Base-by-base conservation (phyloP, 2,888 invertebrate genomes). In the Trachelus stipa region DNA sequence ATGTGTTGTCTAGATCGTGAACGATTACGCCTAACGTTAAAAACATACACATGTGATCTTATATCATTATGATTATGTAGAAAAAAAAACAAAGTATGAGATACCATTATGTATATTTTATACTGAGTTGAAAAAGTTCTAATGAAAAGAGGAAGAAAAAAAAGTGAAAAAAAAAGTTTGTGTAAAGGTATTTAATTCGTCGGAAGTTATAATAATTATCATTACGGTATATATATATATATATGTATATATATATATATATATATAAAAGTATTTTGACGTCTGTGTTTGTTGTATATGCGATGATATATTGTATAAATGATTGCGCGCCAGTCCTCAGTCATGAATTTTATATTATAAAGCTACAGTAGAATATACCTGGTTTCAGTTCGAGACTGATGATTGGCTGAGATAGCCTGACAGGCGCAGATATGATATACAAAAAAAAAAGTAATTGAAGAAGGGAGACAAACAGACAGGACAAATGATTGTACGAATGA, bases 81-180 rank as follows among this genome's bases (percentile, higher is more conserved):
- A 73, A 3, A 4, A 73, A 69, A 81, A 86, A 85, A 83, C 85
- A 87, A 86, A 88, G 84, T 86, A 87, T 87, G 87, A 85, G 82
- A 86, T 84, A 87, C 86, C 87, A 87, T 89, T 87, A 87, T 82
- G 85, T 88, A 87, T 88, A 86, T 89, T 88, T 88, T 88, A 85
- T 89, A 89, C 87, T 87, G 86, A 87, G 84, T 86, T 86, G 81
- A 84, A 81, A 23, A 83, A 81, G 37, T 83, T 83, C 78, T 81
- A 79, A 77, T 77, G 82, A 81, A 81, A 77, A 79, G 82, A 80
- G 81, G 84, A 82, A 81, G 81, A 84, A 82, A 82, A 81, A 82
- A 80, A 82, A 75, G 81, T 75, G 12, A 12, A 35, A 35, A 35
- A 79, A 81, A 83, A 85, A 71, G 76, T 79, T 74, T 75, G 76